Evolutionary conservation across 2,113 vertebrate species (phyloP), one percentile per base, ranked within the genome.

Genomic region (Leucoraja erinaceus): DNA sequence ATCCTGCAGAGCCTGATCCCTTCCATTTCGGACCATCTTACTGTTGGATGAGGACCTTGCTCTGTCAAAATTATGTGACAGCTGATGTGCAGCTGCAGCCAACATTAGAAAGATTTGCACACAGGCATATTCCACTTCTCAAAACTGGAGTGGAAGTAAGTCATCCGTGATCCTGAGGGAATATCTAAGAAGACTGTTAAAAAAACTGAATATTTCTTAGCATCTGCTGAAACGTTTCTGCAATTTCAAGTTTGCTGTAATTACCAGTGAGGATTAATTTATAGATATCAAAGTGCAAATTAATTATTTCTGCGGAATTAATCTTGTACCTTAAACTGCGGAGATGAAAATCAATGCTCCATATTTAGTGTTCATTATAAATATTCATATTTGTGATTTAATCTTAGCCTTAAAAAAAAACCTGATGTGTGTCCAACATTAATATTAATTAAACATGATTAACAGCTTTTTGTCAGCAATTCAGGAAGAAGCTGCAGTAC

Each of bases 221-320:
- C 6, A 8, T 28, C 54, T 59, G 47, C 8, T 70, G 68, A 72
- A 47, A 91, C 33, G 33, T 5, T 70, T 18, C 66, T 91, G 66
- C 68, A 22, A 11, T 72, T 91, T 18, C 20, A 47, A 47, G 88
- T 18, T 68, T 91, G 33, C 70, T 16, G 66, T 38, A 91, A 72
- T 68, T 90, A 72, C 33, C 33, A 54, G 31, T 68, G 31, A 14
- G 47, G 38, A 72, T 91, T 91, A 91, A 47, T 66, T 72, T 47
- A 38, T 91, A 66, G 9, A 72, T 72, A 91, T 70, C 63, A 68
- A 1, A 91, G 33, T 33, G 16, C 33, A 25, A 47, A 70, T 70
- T 68, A 90, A 70, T 90, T 68, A 59, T 91, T 91, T 91, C 63
- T 70, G 16, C 16, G 70, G 86, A 68, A 47, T 90, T 70, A 68